Base-by-base conservation (phyloP, 1,140 invertebrate genomes). In the Pseudomyrmex cubaensis region DNA sequence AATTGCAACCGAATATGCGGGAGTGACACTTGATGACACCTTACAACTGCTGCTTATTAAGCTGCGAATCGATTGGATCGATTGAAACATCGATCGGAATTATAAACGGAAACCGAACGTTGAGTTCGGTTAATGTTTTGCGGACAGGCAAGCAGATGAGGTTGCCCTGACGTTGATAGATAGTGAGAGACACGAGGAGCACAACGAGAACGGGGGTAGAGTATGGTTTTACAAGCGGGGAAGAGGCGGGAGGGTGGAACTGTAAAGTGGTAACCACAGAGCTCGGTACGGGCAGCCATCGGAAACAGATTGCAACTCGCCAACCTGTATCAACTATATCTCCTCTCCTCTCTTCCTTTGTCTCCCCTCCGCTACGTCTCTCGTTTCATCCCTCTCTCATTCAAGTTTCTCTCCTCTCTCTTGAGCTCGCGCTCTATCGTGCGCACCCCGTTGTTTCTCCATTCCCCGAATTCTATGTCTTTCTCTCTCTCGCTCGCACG, bases 131-230 rank as follows among this genome's bases (percentile, higher is more conserved):
- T 93, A 93, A 93, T 93, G 90, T 91, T 86, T 83, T 89, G 91
- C 87, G 91, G 92, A 93, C 90, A 93, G 89, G 87, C 90, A 84
- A 90, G 85, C 89, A 90, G 91, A 93, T 93, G 92, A 92, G 93
- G 89, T 92, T 91, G 90, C 89, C 89, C 90, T 92, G 93, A 92
- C 90, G 91, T 92, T 93, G 93, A 93, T 94, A 92, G 59, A 25
- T n/a, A 25, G 35, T 52, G 9, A 17, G 75, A 78, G 82, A 35
- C 59, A 74, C 85, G 84, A 80, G 83, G 67, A 80, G 48, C 74
- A 52, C 35, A 35, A 50, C 20, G 20, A 12, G 66, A 61, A 57
- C n/a, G 69, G 35, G 64, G 61, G 56, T 56, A 78, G 77, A 67
- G 56, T 35, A 35, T 74, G 86, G 87, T 66, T 90, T 92, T 91